phyloP scores from a whole-genome alignment of 2,797 vertebrate genomes.

The Pygocentrus nattereri region DNA sequence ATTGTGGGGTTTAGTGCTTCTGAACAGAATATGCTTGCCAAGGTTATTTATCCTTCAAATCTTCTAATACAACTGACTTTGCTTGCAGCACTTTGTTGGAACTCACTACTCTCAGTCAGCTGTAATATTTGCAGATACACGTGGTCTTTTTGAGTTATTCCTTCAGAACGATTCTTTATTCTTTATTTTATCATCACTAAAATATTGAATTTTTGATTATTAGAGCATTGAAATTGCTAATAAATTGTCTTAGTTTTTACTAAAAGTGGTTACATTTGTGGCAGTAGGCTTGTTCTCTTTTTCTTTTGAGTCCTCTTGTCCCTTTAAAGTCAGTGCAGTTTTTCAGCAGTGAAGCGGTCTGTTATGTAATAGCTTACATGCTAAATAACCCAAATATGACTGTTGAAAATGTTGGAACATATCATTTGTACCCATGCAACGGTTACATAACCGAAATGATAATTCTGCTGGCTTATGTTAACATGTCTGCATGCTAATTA shows the following conservation, averaged over 20 bases:
- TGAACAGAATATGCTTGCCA: background rate
- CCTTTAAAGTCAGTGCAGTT: background rate
- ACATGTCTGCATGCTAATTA: background rate
- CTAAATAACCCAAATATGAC: conserved; percentile 1
- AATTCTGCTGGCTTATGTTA: background rate
- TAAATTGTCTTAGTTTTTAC: background rate
- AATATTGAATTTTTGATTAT: too few species aligned
- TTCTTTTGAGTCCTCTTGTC: background rate
- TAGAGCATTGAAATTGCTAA: too few species aligned
- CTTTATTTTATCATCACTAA: too few species aligned
- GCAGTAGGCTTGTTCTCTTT: background rate
- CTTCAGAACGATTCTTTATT: too few species aligned
- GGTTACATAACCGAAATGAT: background rate
- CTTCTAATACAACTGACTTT: background rate
- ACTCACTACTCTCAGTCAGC: conserved; percentile 34
- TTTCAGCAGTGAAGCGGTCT: background rate
- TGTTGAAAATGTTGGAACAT: background rate
- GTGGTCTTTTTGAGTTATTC: too few species aligned
- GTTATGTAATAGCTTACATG: background rate
- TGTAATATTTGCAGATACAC: too few species aligned
- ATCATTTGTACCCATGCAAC: background rate
- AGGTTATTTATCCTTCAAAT: background rate
- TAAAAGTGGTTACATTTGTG: background rate
- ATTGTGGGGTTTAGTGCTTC: background rate
- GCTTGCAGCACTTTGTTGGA: conserved; percentile 13